Evolutionary conservation across 2,113 vertebrate species (phyloP).

Genomic region (Dicrurus megarhynchus): DNA sequence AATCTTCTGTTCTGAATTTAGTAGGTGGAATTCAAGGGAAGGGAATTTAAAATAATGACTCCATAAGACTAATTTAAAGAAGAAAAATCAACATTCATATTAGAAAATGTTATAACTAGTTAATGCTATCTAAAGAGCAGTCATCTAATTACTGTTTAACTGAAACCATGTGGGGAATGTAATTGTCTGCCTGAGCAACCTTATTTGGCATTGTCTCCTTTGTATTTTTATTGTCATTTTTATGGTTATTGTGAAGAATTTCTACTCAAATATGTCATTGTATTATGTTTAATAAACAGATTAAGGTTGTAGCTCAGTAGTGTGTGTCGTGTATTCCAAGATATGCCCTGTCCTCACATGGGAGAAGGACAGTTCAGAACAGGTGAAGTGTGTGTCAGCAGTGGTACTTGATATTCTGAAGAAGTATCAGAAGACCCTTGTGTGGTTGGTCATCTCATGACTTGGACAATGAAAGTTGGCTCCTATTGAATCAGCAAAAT

Average conservation of each 20-base stretch:
- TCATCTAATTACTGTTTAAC: neutral
- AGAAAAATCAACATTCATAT: neutral
- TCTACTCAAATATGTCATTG: neutral
- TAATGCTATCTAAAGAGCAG: neutral
- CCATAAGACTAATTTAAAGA: neutral
- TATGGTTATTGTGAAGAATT: neutral
- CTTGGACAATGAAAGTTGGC: neutral
- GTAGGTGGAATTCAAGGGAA: neutral
- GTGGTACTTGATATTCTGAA: neutral
- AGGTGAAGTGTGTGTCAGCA: neutral
- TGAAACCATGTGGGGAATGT: neutral
- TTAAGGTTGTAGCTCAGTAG: neutral
- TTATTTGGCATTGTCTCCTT: neutral
- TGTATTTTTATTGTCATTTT: neutral
- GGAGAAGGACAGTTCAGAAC: neutral
- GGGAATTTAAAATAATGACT: neutral
- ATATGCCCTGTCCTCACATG: fast-evolving
- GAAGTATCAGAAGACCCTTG: neutral
- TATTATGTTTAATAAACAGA: neutral
- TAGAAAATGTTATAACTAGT: neutral
- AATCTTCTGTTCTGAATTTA: neutral
- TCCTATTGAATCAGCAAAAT: neutral
- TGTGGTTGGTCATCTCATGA: neutral
- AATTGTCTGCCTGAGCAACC: neutral
- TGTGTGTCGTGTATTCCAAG: neutral